Conservation (phyloP, 2,113 vertebrate genomes). For the Albula glossodonta region DNA sequence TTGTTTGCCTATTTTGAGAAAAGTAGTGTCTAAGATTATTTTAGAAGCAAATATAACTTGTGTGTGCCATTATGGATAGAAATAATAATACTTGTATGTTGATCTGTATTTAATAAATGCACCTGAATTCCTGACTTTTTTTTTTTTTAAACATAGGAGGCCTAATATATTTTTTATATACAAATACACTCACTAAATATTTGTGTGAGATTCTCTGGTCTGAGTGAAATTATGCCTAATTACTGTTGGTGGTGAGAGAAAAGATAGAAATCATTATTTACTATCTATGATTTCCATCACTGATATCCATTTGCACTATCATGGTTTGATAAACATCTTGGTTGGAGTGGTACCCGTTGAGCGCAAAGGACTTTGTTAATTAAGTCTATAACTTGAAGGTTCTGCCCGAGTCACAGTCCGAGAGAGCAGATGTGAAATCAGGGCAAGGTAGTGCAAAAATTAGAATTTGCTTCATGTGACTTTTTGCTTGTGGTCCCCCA, state of each 20-base stretch:
- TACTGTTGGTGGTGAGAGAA: conserved; percentile 12
- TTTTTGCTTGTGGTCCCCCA: not conserved
- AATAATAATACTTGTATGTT: too few relatives aligned
- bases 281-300: conserved; percentile 25
- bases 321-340: conserved; percentile 25
- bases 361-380: not conserved
- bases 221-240: not conserved
- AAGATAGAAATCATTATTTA: not conserved
- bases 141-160: too few relatives aligned
- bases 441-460: too few relatives aligned
- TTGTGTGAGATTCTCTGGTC: not conserved
- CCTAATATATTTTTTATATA: too few relatives aligned
- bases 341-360: conserved; percentile 16
- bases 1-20: too few relatives aligned
- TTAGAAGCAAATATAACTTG: too few relatives aligned
- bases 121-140: too few relatives aligned
- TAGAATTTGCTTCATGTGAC: not conserved
- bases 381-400: conserved; percentile 20
- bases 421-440: not conserved
- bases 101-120: too few relatives aligned
- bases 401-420: not conserved
- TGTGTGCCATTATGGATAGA: too few relatives aligned
- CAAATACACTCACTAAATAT: too few relatives aligned
- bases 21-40: too few relatives aligned
- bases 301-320: conserved; percentile 14